Percentiles rank a stretch among this genome's conserved stretches.
Evolutionary conservation across 2,797 vertebrate species (phyloP).

Genomic region (Typhlichthys subterraneus): DNA sequence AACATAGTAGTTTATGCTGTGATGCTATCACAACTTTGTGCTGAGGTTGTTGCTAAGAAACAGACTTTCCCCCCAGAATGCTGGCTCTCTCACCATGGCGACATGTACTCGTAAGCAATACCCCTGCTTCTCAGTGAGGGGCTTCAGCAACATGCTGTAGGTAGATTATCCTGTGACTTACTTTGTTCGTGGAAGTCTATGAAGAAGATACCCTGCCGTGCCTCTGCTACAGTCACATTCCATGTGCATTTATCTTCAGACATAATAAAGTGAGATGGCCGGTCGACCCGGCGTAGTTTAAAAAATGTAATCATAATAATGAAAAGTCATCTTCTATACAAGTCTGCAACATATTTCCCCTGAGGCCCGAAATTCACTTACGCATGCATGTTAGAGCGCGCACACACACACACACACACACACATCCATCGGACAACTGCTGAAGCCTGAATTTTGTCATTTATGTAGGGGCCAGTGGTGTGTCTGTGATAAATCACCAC

Average conservation of each 20-base stretch:
- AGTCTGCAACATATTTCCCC: conserved; percentile 53
- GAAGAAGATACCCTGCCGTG: background rate
- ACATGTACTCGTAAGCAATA: background rate
- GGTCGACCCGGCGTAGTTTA: conserved; percentile 30
- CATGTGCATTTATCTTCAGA: conserved; percentile 36
- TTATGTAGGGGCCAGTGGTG: conserved; percentile 48
- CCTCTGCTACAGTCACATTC: conserved; percentile 11
- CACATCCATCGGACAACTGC: conserved; percentile 38
- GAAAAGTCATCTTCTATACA: conserved; percentile 52
- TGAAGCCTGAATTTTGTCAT: conserved; percentile 55
- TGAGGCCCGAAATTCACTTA: conserved; percentile 37
- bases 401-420: conserved; percentile 8
- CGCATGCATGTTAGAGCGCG: conserved; percentile 47
- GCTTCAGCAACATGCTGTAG: conserved; percentile 27
- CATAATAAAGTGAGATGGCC: conserved; percentile 35
- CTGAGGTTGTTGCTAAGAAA: conserved; percentile 55
- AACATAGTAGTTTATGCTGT: conserved; percentile 28
- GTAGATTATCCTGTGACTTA: conserved; percentile 21
- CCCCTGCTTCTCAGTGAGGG: too few relatives aligned
- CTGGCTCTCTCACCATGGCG: background rate
- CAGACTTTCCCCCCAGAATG: conserved; percentile 38
- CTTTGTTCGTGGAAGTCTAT: background rate
- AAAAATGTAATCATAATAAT: conserved; percentile 53
- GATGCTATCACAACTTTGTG: conserved; percentile 17
- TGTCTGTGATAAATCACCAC: conserved; percentile 59